These are phyloP conservation scores for Peromyscus aztecus DNA, from an alignment of 2,797 vertebrate species.

Conservation along the genomic window DNA sequence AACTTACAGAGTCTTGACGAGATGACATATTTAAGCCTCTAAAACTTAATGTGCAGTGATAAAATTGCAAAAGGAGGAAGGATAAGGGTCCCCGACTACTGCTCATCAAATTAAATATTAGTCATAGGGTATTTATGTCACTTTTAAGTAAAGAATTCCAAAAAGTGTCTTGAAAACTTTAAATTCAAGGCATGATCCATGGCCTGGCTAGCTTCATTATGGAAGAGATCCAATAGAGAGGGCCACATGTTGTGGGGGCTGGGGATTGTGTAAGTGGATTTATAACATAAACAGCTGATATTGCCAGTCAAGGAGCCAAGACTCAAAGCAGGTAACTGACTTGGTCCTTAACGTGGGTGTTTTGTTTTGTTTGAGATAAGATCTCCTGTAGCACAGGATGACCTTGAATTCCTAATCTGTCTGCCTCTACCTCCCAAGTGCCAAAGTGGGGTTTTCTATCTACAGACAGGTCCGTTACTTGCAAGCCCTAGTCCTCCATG, in stretches of 20 bases:
- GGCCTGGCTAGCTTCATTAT: not conserved
- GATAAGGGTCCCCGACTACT: not conserved
- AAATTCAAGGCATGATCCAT: not conserved
- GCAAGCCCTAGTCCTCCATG: not conserved
- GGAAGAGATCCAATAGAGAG: not conserved
- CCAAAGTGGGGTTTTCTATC: not conserved
- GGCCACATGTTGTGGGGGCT: not conserved
- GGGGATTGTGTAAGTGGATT: not conserved
- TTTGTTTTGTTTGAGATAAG: not conserved
- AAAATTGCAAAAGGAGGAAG: conserved; percentile 67
- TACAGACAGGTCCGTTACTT: not conserved
- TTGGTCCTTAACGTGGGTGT: not conserved
- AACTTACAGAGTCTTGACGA: conserved; percentile 66
- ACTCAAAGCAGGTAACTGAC: not conserved
- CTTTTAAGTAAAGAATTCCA: conserved; percentile 55
- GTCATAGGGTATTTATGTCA: conserved; percentile 39
- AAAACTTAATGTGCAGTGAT: conserved; percentile 74
- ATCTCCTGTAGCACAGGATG: not conserved
- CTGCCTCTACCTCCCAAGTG: not conserved
- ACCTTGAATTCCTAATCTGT: not conserved
- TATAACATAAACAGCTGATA: not conserved
- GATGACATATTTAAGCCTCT: conserved; percentile 78
- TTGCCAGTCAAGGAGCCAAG: not conserved
- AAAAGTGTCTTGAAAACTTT: conserved; percentile 12
- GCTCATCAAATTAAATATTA: conserved; percentile 68